A percentile compares a stretch with the other conserved stretches of the same genome.
phyloP scores from a whole-genome alignment of 1,140 invertebrate species.

The Pachypeltis micranthus region DNA sequence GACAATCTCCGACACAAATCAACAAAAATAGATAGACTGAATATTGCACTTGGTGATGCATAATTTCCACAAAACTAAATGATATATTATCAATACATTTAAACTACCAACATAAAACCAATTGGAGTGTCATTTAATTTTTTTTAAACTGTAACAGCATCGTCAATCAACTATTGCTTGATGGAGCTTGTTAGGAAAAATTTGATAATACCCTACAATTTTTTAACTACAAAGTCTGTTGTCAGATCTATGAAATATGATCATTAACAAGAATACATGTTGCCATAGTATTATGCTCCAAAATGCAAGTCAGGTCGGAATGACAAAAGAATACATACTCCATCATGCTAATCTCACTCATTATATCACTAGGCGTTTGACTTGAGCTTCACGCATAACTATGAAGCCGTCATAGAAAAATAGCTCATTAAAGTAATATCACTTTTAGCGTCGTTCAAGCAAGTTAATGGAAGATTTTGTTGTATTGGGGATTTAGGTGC shows the following conservation, averaged over 20 bases:
- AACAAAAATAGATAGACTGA: neutral
- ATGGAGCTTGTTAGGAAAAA: no score
- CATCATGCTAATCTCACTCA: neutral
- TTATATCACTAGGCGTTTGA: neutral
- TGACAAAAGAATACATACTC: neutral
- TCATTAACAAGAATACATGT: no score
- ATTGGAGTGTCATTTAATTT: neutral
- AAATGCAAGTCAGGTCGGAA: neutral
- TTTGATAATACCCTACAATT: no score
- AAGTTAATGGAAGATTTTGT: neutral
- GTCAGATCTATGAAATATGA: no score
- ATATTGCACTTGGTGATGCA: constrained; percentile 7
- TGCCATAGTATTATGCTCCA: no score
- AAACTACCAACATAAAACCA: neutral
- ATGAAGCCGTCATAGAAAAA: neutral
- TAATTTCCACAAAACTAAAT: no score
- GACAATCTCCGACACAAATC: neutral
- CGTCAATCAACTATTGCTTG: no score
- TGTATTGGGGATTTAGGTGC: no score
- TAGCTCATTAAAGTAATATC: neutral
- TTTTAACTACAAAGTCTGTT: no score
- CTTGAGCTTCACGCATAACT: neutral
- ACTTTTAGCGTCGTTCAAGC: neutral
- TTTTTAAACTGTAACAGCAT: no score
- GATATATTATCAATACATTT: neutral